phyloP scores from a whole-genome alignment of 2,888 invertebrate genomes.

The Drosophila vallismaia region DNA sequence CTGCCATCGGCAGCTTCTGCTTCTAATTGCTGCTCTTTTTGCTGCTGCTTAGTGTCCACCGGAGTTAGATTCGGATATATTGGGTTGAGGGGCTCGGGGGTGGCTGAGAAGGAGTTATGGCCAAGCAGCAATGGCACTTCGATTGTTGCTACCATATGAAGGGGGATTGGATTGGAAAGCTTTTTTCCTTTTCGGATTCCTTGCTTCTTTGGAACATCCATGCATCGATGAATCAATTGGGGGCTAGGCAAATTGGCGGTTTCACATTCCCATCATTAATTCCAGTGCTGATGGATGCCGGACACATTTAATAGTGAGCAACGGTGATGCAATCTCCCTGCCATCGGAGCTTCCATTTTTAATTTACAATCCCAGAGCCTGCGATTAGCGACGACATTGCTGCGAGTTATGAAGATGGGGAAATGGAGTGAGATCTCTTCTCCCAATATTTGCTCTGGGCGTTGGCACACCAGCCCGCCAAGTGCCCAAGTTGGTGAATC shows the following conservation, averaged over 20 bases:
- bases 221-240: constrained; percentile 26
- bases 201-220: constrained; percentile 6
- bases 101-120: constrained; percentile 9
- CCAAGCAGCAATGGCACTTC: constrained; percentile 57
- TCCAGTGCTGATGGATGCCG: constrained; percentile 37
- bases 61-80: constrained; percentile 21
- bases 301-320: constrained; percentile 48
- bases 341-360: constrained; percentile 36
- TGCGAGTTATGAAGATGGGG: constrained; percentile 53
- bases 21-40: constrained; percentile 69
- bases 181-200: constrained; percentile 40
- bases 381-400: constrained; percentile 59
- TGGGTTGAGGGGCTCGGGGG: background rate
- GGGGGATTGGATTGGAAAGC: constrained; percentile 62
- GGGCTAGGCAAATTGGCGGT: constrained; percentile 60
- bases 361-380: constrained; percentile 56
- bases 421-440: constrained; percentile 10
- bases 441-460: constrained; percentile 67
- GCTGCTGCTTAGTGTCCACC: constrained; percentile 29
- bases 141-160: constrained; percentile 32
- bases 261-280: constrained; percentile 43
- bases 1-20: constrained; percentile 62
- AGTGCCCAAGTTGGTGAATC: constrained; percentile 22
- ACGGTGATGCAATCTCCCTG: constrained; percentile 61
- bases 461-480: constrained; percentile 50